A percentile compares a stretch with the other conserved stretches of the same genome.
phyloP scores from a whole-genome alignment of 2,113 vertebrate genomes.

The Pygoscelis antarcticus region DNA sequence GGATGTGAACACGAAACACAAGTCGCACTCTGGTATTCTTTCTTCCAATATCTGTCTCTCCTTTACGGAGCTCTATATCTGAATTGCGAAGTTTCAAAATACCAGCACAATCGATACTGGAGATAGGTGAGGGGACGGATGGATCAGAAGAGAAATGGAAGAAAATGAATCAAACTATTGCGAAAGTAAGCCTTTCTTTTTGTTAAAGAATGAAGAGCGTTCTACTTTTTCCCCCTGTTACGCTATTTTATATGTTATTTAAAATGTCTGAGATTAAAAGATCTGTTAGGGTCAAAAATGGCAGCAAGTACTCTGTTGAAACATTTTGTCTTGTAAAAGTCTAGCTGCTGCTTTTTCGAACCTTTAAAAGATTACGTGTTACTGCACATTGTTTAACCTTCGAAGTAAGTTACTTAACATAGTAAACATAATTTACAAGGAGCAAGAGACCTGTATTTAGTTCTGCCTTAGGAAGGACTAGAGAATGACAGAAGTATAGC shows the following conservation, averaged over 20 bases:
- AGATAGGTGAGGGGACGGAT: background rate
- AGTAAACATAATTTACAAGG: background rate
- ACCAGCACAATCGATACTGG: conserved; percentile 96
- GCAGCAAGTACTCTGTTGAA: background rate
- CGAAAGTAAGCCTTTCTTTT: background rate
- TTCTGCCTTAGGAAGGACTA: background rate
- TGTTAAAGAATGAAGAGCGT: background rate
- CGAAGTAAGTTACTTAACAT: background rate
- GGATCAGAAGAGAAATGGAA: conserved; percentile 2
- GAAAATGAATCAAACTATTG: background rate
- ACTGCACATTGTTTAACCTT: background rate
- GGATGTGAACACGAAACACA: conserved; percentile 97
- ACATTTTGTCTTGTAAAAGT: background rate
- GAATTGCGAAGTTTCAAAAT: conserved; percentile 98
- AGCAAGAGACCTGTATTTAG: background rate
- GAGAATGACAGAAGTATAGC: background rate
- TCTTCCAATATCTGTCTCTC: conserved; percentile 97
- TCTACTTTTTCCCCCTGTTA: background rate
- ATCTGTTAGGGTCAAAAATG: background rate
- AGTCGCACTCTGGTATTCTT: conserved; percentile 97
- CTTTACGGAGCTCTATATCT: conserved; percentile 97
- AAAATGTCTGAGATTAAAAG: background rate
- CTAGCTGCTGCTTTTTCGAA: background rate
- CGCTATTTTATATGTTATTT: background rate
- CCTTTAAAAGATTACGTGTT: background rate